phyloP scores from a whole-genome alignment of 2,888 invertebrate genomes.

The Parnassius apollo region DNA sequence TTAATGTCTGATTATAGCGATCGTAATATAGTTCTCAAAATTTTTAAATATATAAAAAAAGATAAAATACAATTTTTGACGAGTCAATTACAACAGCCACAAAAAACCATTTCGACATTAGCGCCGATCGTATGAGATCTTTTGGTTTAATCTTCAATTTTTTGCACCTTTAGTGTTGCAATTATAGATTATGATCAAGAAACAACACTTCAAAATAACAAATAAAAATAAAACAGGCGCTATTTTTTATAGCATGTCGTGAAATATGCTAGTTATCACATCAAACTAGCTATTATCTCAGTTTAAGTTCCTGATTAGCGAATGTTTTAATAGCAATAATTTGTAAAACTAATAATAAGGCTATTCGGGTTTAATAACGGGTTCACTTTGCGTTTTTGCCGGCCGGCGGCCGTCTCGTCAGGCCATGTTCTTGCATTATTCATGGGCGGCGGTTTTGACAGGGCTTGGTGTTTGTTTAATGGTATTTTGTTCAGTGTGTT shows the following conservation, averaged over 20 bases:
- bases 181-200: slow-evolving; percentile 9
- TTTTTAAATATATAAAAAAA: too few relatives aligned
- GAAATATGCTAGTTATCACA: slow-evolving; percentile 14
- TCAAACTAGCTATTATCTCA: slow-evolving; percentile 8
- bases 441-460: slow-evolving; percentile 33
- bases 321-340: slow-evolving; percentile 36
- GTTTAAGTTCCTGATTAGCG: slow-evolving; percentile 27
- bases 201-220: background rate
- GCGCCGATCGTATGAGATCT: background rate
- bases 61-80: too few relatives aligned
- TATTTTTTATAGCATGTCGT: slow-evolving; percentile 20
- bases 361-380: slow-evolving; percentile 43
- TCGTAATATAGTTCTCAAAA: too few relatives aligned
- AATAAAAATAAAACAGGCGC: slow-evolving; percentile 12
- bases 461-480: slow-evolving; percentile 37
- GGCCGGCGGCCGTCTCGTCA: slow-evolving; percentile 37
- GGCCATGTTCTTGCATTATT: slow-evolving; percentile 44
- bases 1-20: too few relatives aligned
- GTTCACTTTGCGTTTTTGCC: slow-evolving; percentile 44
- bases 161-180: slow-evolving; percentile 20
- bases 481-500: slow-evolving; percentile 25
- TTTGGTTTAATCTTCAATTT: slow-evolving; percentile 11
- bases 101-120: too few relatives aligned
- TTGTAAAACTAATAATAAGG: slow-evolving; percentile 46
- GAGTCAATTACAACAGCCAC: too few relatives aligned